These are phyloP conservation scores for Cydia pomonella DNA, from an alignment of 1,140 invertebrate species.

Conservation along the genomic window DNA sequence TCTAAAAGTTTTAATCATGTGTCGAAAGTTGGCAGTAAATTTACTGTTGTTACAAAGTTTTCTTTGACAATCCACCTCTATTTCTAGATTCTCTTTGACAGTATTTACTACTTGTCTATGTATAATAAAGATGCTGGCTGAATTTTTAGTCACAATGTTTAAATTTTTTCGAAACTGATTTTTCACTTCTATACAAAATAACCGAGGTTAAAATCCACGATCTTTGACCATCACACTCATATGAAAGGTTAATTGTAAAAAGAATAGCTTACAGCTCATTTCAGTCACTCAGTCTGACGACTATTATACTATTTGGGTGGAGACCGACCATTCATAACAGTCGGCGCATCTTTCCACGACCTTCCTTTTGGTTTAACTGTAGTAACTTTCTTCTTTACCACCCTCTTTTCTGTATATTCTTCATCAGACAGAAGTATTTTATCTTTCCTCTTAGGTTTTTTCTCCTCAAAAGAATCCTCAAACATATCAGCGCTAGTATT, in stretches of 20 bases:
- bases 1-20: too few relatives aligned
- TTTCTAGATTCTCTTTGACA: too few relatives aligned
- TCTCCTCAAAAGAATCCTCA: constrained; percentile 73
- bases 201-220: too few relatives aligned
- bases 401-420: constrained; percentile 57
- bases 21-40: too few relatives aligned
- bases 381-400: constrained; percentile 62
- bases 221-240: too few relatives aligned
- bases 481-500: constrained; percentile 72
- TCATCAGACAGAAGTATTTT: constrained; percentile 55
- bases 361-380: constrained; percentile 50
- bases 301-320: constrained; percentile 52
- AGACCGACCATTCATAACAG: constrained; percentile 62
- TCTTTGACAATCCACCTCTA: too few relatives aligned
- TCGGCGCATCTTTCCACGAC: constrained; percentile 62
- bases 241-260: neutral
- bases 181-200: too few relatives aligned
- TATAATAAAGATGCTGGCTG: too few relatives aligned
- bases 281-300: constrained; percentile 9
- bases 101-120: too few relatives aligned
- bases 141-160: too few relatives aligned
- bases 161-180: too few relatives aligned
- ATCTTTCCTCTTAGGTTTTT: constrained; percentile 55
- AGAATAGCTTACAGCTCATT: neutral
- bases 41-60: too few relatives aligned